Conservation (phyloP, 2,888 invertebrate species). For the Molanna angustata region DNA sequence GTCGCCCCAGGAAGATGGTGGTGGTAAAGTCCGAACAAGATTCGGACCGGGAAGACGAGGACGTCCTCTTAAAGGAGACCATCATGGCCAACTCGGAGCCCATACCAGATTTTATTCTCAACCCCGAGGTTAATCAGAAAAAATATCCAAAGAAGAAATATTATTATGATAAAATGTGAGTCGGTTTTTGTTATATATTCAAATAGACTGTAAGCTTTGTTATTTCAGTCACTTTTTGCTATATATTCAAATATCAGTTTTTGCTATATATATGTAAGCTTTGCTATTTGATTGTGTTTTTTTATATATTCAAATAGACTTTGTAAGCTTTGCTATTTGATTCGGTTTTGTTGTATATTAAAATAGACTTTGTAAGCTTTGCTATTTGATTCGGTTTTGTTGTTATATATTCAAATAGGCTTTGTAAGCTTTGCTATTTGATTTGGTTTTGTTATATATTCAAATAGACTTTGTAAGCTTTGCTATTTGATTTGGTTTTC, state of each 20-base stretch:
- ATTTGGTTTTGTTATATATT: too few relatives aligned
- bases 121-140: constrained; percentile 44
- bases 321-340: not conserved
- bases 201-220: not conserved
- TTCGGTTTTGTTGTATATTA: not conserved
- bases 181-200: not conserved
- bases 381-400: too few relatives aligned
- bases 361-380: too few relatives aligned
- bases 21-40: constrained; percentile 33
- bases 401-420: too few relatives aligned
- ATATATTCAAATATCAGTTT: too few relatives aligned
- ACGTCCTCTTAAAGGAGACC: constrained; percentile 50
- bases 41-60: constrained; percentile 41
- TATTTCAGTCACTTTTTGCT: not conserved
- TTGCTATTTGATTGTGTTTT: not conserved
- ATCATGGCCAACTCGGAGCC: constrained; percentile 53
- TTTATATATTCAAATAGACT: not conserved
- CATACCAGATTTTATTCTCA: constrained; percentile 48
- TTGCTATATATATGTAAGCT: not conserved
- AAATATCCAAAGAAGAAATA: constrained; percentile 46
- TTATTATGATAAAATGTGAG: constrained; percentile 48
- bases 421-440: too few relatives aligned
- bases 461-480: too few relatives aligned
- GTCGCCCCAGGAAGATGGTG: not conserved
- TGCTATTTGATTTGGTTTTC: too few relatives aligned